A percentile compares a stretch with the other conserved stretches of the same genome.
Conservation (phyloP, 2,888 invertebrate species). For the Lasioglossum morio region DNA sequence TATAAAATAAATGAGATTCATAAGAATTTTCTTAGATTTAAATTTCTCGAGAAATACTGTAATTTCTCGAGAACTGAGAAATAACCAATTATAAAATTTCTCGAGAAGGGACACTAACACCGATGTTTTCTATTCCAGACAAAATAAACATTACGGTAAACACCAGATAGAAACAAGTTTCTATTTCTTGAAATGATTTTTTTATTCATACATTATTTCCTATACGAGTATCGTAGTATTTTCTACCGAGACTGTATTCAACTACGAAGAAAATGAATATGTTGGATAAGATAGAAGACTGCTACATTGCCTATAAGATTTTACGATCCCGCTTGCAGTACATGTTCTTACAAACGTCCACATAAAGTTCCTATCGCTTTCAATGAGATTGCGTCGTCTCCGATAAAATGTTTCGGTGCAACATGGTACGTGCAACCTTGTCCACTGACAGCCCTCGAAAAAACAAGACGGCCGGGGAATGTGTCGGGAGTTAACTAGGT, state of each 20-base stretch:
- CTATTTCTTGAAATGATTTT: too few species aligned
- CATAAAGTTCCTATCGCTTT: background rate
- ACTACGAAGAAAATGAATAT: background rate
- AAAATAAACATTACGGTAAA: too few species aligned
- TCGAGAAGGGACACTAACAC: too few species aligned
- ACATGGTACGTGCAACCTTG: background rate
- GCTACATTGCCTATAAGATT: background rate
- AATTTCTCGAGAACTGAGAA: too few species aligned
- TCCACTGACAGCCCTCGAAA: background rate
- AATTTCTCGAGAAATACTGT: too few species aligned
- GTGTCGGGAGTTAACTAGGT: slow-evolving; percentile 4
- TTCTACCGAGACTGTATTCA: background rate
- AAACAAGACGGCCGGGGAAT: background rate
- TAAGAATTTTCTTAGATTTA: too few species aligned
- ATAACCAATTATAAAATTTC: too few species aligned
- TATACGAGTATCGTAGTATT: background rate
- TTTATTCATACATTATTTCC: background rate
- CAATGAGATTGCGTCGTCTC: background rate
- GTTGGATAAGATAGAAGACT: background rate
- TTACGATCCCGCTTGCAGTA: background rate
- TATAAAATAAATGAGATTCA: too few species aligned
- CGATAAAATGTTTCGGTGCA: background rate
- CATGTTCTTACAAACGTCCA: background rate
- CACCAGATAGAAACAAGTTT: too few species aligned
- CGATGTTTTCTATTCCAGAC: too few species aligned